Evolutionary conservation across 1,140 invertebrate genomes (phyloP).

Genomic region (Lasaia peninsularis): DNA sequence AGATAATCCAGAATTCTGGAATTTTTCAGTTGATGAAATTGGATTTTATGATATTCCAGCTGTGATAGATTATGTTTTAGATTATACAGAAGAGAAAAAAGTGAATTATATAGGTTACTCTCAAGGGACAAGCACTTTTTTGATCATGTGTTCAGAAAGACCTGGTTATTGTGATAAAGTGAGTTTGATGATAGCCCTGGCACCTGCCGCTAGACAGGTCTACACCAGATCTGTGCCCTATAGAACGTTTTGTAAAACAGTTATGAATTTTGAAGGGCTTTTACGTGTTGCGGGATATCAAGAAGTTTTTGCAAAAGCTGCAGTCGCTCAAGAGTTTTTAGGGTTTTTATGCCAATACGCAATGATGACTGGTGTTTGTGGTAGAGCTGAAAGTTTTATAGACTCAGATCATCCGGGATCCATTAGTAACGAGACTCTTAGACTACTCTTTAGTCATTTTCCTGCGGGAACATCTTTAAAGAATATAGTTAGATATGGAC

Average conservation of each 20-base stretch:
- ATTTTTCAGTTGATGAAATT: slow-evolving; percentile 83
- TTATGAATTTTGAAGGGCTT: slow-evolving; percentile 24
- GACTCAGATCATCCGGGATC: slow-evolving; percentile 43
- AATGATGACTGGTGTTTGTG: slow-evolving; percentile 31
- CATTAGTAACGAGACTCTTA: slow-evolving; percentile 34
- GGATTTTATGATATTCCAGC: slow-evolving; percentile 85
- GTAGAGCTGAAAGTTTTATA: slow-evolving; percentile 15
- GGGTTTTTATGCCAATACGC: slow-evolving; percentile 38
- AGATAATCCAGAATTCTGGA: slow-evolving; percentile 74
- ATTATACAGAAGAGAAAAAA: slow-evolving; percentile 65
- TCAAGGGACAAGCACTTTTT: slow-evolving; percentile 74
- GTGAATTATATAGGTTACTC: slow-evolving; percentile 81
- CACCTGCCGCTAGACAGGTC: slow-evolving; percentile 43
- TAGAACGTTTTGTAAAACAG: slow-evolving; percentile 18
- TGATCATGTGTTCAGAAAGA: slow-evolving; percentile 55
- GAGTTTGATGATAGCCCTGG: slow-evolving; percentile 41
- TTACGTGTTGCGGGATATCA: slow-evolving; percentile 25
- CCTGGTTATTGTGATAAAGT: slow-evolving; percentile 51
- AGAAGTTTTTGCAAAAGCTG: slow-evolving; percentile 41
- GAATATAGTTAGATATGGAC: slow-evolving; percentile 81
- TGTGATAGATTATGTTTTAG: slow-evolving; percentile 82
- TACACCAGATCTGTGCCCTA: slow-evolving; percentile 40
- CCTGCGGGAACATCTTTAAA: slow-evolving; percentile 85
- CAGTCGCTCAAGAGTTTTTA: slow-evolving; percentile 34
- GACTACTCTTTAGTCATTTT: slow-evolving; percentile 77